Evolutionary conservation across 2,888 invertebrate species (phyloP).

Genomic region (Plagiodera versicolora): DNA sequence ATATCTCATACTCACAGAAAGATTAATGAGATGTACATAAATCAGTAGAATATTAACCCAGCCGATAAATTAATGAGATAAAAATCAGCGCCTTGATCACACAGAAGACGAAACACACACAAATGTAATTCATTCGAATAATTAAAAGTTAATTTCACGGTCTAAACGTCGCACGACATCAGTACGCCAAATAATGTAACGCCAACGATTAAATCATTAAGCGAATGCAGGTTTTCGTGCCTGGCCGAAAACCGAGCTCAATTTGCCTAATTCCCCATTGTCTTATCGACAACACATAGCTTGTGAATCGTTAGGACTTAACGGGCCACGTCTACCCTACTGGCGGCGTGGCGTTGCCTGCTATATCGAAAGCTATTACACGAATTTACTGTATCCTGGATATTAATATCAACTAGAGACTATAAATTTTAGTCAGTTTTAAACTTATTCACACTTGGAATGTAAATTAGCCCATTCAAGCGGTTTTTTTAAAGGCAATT

Average conservation of each 20-base stretch:
- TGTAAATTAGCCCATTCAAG: too few species aligned
- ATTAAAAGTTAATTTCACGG: constrained; percentile 53
- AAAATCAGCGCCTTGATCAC: constrained; percentile 34
- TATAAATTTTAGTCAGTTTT: too few species aligned
- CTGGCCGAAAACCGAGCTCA: constrained; percentile 41
- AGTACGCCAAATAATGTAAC: constrained; percentile 36
- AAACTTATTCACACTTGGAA: too few species aligned
- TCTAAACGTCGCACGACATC: constrained; percentile 43
- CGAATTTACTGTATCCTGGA: too few species aligned
- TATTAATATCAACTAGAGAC: too few species aligned
- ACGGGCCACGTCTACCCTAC: constrained; percentile 4
- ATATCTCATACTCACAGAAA: too few species aligned
- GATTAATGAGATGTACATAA: too few species aligned
- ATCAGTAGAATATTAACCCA: constrained; percentile 18
- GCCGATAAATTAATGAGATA: constrained; percentile 34
- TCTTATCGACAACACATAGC: constrained; percentile 34
- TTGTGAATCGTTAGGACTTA: constrained; percentile 24
- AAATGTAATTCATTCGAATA: constrained; percentile 44
- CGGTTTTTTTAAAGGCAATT: too few species aligned
- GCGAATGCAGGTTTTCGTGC: constrained; percentile 50
- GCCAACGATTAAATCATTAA: constrained; percentile 50
- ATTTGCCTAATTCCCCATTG: constrained; percentile 43
- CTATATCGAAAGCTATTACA: too few species aligned
- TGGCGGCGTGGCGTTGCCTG: too few species aligned
- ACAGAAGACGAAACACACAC: constrained; percentile 38